Conservation (phyloP, 2,113 vertebrate species). For the Megaceryle maxima region DNA sequence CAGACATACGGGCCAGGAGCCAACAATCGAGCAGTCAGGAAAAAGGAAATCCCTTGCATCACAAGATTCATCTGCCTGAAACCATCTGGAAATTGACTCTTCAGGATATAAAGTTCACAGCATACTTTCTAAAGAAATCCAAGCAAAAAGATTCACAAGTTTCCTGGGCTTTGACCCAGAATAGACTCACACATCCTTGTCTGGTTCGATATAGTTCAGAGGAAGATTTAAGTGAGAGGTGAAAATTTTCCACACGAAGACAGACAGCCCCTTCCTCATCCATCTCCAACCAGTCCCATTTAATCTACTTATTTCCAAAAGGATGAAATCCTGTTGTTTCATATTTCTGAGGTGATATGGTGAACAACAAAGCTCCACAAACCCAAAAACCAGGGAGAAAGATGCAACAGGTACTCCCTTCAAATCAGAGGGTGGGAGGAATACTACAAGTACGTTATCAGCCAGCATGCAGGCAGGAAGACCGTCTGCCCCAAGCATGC, state of each 20-base stretch:
- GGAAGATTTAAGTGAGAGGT: conserved; percentile 20
- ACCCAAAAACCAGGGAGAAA: neutral
- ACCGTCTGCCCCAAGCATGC: neutral
- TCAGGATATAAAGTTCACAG: conserved; percentile 71
- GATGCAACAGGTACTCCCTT: neutral
- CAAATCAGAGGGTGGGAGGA: neutral
- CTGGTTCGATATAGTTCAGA: conserved; percentile 1
- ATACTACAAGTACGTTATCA: neutral
- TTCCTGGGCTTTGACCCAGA: conserved; percentile 64
- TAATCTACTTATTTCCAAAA: neutral
- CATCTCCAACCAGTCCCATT: neutral
- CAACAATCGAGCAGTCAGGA: conserved; percentile 57
- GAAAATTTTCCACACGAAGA: neutral
- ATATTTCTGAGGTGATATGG: neutral
- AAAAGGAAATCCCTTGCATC: conserved; percentile 75
- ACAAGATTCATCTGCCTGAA: conserved; percentile 62
- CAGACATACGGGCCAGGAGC: conserved; percentile 54
- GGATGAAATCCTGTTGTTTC: neutral
- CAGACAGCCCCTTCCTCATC: neutral
- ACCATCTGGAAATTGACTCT: conserved; percentile 66
- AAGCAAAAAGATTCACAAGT: conserved; percentile 37
- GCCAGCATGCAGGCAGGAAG: fast-evolving
- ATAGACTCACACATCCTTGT: conserved; percentile 21
- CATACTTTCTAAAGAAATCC: conserved; percentile 44
- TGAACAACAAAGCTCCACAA: neutral